A percentile compares a stretch with the other conserved stretches of the same genome.
Conservation (phyloP, 2,888 invertebrate genomes). For the Trimorus sp. region DNA sequence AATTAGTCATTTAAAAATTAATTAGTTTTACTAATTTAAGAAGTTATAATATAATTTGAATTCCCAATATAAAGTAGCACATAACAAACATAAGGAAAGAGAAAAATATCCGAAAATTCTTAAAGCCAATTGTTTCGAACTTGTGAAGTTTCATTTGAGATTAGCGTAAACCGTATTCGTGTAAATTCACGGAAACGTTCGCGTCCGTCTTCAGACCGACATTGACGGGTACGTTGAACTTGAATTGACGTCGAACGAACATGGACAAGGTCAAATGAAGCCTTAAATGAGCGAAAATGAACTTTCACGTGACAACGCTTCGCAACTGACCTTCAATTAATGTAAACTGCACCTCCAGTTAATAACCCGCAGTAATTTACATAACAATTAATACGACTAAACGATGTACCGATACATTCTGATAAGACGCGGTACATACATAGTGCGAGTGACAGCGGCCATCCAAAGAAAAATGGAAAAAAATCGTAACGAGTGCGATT, state of each 20-base stretch:
- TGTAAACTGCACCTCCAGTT: slow-evolving; percentile 5
- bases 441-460: too few species aligned
- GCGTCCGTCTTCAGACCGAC: slow-evolving; percentile 28
- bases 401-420: not conserved
- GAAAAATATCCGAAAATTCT: too few species aligned
- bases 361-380: not conserved
- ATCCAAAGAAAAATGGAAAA: too few species aligned
- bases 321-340: slow-evolving; percentile 19
- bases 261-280: slow-evolving; percentile 47
- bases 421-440: not conserved
- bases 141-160: too few species aligned
- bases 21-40: too few species aligned
- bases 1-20: too few species aligned
- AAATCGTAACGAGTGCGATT: not conserved
- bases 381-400: too few species aligned
- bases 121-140: too few species aligned
- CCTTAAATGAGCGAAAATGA: slow-evolving; percentile 29
- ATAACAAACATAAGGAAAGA: too few species aligned
- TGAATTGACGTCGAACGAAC: slow-evolving; percentile 32
- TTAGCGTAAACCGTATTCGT: too few species aligned
- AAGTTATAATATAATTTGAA: too few species aligned
- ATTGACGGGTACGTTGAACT: slow-evolving; percentile 40
- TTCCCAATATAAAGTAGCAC: too few species aligned
- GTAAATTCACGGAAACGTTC: not conserved
- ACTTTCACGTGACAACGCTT: not conserved